Percentiles rank a stretch among this genome's conserved stretches.
Conservation (phyloP, 2,113 vertebrate genomes). For the Salminus brasiliensis region DNA sequence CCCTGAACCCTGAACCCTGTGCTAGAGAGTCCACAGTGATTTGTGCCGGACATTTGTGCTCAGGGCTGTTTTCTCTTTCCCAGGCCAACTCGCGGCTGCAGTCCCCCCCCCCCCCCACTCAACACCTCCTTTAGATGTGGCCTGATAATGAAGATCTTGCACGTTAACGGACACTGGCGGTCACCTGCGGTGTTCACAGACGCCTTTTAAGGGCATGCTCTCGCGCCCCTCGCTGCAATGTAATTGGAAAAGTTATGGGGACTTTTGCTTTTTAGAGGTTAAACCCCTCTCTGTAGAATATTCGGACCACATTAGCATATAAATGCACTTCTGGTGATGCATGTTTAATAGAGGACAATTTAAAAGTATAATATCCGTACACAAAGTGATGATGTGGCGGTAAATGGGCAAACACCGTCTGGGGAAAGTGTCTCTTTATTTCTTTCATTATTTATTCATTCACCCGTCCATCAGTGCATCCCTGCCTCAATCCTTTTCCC, state of each 20-base stretch:
- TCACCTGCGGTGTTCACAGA: constrained; percentile 26
- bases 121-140: neutral
- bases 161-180: neutral
- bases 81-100: neutral
- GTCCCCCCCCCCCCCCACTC: neutral
- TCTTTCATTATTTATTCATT: constrained; percentile 23
- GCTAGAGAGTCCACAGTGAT: neutral
- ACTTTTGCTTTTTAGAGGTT: constrained; percentile 70
- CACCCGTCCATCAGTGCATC: neutral
- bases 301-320: constrained; percentile 73
- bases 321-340: constrained; percentile 73
- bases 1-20: neutral
- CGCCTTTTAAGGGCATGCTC: constrained; percentile 62
- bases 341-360: constrained; percentile 73
- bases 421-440: constrained; percentile 52
- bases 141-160: constrained; percentile 16
- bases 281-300: constrained; percentile 70
- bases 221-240: constrained; percentile 49
- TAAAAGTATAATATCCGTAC: constrained; percentile 75
- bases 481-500: constrained; percentile 43
- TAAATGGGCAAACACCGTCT: constrained; percentile 68
- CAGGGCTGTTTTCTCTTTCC: neutral
- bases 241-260: constrained; percentile 59
- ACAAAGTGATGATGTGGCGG: constrained; percentile 74
- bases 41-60: neutral